Base-by-base conservation (phyloP, 2,797 vertebrate genomes). In the Lerista edwardsae region DNA sequence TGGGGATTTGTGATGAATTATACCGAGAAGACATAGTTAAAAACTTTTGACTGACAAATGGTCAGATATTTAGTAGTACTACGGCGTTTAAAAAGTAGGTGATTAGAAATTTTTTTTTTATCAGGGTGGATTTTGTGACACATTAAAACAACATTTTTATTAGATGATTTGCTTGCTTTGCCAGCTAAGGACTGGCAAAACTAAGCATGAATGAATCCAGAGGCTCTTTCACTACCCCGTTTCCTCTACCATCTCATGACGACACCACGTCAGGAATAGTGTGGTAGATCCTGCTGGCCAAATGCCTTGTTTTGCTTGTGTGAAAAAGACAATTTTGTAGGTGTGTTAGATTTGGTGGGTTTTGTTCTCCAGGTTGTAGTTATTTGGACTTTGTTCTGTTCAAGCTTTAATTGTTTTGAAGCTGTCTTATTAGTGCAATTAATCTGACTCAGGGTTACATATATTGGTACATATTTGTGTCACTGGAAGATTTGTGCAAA, bases 1-100 rank as follows among this genome's bases (percentile, higher is more conserved):
- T 95, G 95, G 51, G 51, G 94, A 94, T 97, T 97, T 97, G 95
- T 91, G 95, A 96, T 90, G 84, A 93, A 90, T 90, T 93, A 94
- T 94, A 64, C 82, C 88, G 79, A 83, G 84, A 87, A 88, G 91
- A 92, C 80, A 64, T 88, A 90, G 80, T 89, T 77, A 92, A 91
- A n/a, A 87, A 44, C 75, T 87, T 88, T 74, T 79, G 84, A 57
- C 68, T 90, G 83, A 78, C 62, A 83, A 69, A 78, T 74, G 84
- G 41, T 75, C 79, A 90, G 75, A 86, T 80, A 47, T 90, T 85
- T 78, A 82, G 84, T 80, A 82, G 83, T 62, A 64, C 80, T 87
- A 15, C 72, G 86, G 57, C 78, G 82, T 57, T 75, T 12, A n/a
- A 79, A 75, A 67, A 83, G 86, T 75, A 75, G 47, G 55, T 75